Conservation (phyloP, 2,113 vertebrate species). For the Mus pahari region DNA sequence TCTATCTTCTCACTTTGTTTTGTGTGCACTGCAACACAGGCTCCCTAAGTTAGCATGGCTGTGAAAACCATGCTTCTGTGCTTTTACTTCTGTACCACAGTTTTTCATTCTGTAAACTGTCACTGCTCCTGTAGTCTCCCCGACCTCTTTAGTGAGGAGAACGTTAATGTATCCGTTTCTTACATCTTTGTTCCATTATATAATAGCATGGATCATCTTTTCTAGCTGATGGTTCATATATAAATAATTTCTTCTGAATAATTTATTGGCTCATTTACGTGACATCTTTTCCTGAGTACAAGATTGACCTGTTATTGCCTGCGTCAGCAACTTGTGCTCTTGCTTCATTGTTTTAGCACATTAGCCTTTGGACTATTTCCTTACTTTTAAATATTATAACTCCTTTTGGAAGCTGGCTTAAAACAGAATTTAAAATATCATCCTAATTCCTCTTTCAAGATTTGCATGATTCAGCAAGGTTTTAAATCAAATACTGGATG, state of each 20-base stretch:
- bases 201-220: slow-evolving; percentile 69
- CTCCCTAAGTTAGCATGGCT: slow-evolving; percentile 62
- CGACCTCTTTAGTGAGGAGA: slow-evolving; percentile 60
- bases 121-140: slow-evolving; percentile 50
- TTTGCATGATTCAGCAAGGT: slow-evolving; percentile 50
- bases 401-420: slow-evolving; percentile 58
- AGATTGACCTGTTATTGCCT: slow-evolving; percentile 54
- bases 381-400: slow-evolving; percentile 63
- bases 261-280: slow-evolving; percentile 76
- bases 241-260: slow-evolving; percentile 77
- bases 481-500: slow-evolving; percentile 49
- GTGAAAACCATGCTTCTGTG: slow-evolving; percentile 34
- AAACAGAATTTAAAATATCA: slow-evolving; percentile 67
- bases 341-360: slow-evolving; percentile 50
- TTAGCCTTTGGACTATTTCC: slow-evolving; percentile 58
- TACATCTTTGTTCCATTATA: slow-evolving; percentile 68
- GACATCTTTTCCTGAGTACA: slow-evolving; percentile 73
- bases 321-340: slow-evolving; percentile 59
- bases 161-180: slow-evolving; percentile 64
- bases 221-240: slow-evolving; percentile 75
- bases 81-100: slow-evolving; percentile 2
- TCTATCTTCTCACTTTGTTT: slow-evolving; percentile 69
- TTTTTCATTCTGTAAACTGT: slow-evolving; percentile 12
- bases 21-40: slow-evolving; percentile 37
- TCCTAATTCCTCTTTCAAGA: slow-evolving; percentile 24